Percentiles rank a stretch among this genome's conserved stretches.
These are phyloP conservation scores for Taphrorychus bicolor DNA, from an alignment of 2,888 invertebrate species.

Conservation along the genomic window DNA sequence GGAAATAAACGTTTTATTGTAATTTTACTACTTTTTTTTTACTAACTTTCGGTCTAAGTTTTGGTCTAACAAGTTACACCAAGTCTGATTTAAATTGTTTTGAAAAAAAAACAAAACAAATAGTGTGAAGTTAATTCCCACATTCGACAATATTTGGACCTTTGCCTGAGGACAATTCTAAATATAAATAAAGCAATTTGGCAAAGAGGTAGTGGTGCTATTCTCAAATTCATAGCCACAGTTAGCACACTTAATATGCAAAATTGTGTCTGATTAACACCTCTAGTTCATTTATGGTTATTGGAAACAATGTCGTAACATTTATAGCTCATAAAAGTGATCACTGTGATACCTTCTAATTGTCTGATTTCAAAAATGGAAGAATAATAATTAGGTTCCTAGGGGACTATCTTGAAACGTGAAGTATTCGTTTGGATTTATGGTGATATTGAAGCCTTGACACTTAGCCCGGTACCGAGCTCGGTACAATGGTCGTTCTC, in stretches of 20 bases:
- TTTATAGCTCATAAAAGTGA: neutral
- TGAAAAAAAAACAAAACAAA: too few relatives aligned
- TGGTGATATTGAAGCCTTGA: too few relatives aligned
- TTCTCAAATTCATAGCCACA: neutral
- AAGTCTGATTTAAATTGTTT: too few relatives aligned
- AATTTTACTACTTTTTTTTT: too few relatives aligned
- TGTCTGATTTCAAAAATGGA: neutral
- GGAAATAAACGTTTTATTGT: too few relatives aligned
- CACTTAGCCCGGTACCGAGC: too few relatives aligned
- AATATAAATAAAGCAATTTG: neutral
- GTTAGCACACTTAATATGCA: neutral
- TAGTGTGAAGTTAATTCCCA: too few relatives aligned
- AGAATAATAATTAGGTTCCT: neutral
- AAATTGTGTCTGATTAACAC: neutral
- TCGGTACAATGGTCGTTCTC: neutral
- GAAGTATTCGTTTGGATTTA: neutral
- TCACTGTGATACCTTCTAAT: too few relatives aligned
- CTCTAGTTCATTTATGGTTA: neutral
- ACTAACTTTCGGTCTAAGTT: too few relatives aligned
- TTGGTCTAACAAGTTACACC: too few relatives aligned
- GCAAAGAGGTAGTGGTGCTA: neutral
- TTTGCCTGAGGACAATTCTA: neutral
- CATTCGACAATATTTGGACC: neutral
- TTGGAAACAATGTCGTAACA: neutral
- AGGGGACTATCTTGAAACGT: neutral